Base-by-base conservation (phyloP, 2,888 invertebrate species). In the Aleiodes alternator region DNA sequence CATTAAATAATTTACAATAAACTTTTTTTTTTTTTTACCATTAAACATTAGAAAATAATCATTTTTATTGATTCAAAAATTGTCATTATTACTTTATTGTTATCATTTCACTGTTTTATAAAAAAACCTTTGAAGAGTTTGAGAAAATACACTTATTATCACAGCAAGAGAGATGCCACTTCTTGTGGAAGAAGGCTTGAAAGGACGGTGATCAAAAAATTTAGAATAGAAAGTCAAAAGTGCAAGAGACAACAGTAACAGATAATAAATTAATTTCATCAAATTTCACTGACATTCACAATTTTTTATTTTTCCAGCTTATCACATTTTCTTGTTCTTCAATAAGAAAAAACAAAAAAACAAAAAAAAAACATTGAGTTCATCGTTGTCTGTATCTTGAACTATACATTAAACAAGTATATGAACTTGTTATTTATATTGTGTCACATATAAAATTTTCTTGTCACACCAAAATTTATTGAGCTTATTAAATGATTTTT, bases 61-160 rank as follows among this genome's bases (percentile, higher is more conserved):
- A 43, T 43, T 9, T 50, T 50, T 14, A 71, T 48, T 57, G 50
- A 48, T 16, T 59, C 31, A 50, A 31, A 71, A 57, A 57, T 71
- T 34, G 12, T 43, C 14, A 59, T 71, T 59, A 31, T 59, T n/a
- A 34, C 11, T 50, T 71, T 59, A 31, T 59, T 9, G 16, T 38
- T 55, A 57, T 48, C 12, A 48, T 71, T 16, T 31, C 34, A 59
- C 59, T 59, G 34, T 59, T n/a, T n/a, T n/a, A n/a, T n/a, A n/a
- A 48, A 23, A 16, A 14, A 64, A 64, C 12, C 48, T 64, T 48
- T 64, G 6, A 23, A 57, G 59, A 59, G 34, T 59, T 59, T 29
- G 29, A 38, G n/a, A 14, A 29, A 59, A 16, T 50, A 71, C 70
- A 69, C 69, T 69, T 69, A 66, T 73, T 73, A 73, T 73, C 73